Evolutionary conservation across 1,140 invertebrate species (phyloP), one percentile per base, ranked within the genome.

Genomic region (Drosophila gunungcola): DNA sequence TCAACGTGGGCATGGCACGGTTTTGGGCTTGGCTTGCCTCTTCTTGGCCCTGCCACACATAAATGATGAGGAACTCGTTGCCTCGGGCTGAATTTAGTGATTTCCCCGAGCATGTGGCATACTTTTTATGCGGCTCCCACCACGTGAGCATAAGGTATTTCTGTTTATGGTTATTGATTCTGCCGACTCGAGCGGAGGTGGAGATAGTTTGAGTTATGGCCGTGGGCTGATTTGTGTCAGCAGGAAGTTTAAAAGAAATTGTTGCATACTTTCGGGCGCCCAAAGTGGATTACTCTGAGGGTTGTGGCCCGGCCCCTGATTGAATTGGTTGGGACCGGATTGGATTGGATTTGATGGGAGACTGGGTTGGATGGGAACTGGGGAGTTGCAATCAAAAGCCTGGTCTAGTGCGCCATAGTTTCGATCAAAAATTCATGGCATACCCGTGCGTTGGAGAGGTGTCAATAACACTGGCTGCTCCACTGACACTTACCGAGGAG

Each of bases 31-130:
- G 49, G 27, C 48, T 49, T 32, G 49, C 49, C 49, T 34, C 11
- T 52, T 52, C 49, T 52, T 52, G 9, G 32, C 13, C 49, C 49
- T 12, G 32, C 49, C 49, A 36, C 49, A 52, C 49, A 88, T 89
- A 89, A 80, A 83, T 80, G 70, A 83, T 86, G 83, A 79, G 82
- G 51, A 52, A 75, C 80, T 54, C 54, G 51, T 64, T 78, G 82
- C 52, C 67, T 80, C 64, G 57, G 42, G 46, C 46, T 72, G 84
- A 86, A 88, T 86, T 88, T 88, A 89, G 79, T 86, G 83, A 88
- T 86, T 86, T 86, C 84, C 83, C 83, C 76, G 81, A 88, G 83
- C 84, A 88, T 83, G 70, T 88, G 83, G 83, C 83, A 83, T 77
- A 86, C 75, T 86, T 88, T 78, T 72, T 61, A 51, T 69, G 80